Evolutionary conservation across 2,113 vertebrate species (phyloP).

Genomic region (Brienomyrus longianalis): DNA sequence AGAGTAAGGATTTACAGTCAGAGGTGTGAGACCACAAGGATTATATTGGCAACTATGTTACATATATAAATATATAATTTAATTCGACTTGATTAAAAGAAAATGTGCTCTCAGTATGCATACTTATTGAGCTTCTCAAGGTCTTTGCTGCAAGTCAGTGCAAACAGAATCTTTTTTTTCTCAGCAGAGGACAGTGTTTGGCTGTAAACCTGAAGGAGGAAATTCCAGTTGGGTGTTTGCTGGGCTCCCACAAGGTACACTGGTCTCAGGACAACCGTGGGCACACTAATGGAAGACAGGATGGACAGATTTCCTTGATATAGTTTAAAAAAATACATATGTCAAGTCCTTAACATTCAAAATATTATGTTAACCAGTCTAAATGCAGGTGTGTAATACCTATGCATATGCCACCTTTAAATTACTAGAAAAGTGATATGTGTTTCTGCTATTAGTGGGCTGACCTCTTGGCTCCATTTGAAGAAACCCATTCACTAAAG

Average conservation of each 20-base stretch:
- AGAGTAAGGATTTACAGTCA: neutral
- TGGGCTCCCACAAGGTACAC: constrained; percentile 29
- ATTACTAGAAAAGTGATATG: neutral
- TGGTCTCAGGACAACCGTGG: constrained; percentile 29
- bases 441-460: neutral
- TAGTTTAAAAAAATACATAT: neutral
- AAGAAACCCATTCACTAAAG: constrained; percentile 34
- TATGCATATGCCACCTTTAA: neutral
- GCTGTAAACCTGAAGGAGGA: constrained; percentile 30
- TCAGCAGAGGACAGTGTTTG: constrained; percentile 28
- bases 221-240: constrained; percentile 34
- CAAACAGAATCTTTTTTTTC: constrained; percentile 35
- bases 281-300: constrained; percentile 22
- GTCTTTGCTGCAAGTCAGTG: constrained; percentile 31
- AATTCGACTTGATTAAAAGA: neutral
- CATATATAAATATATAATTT: neutral
- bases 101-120: neutral
- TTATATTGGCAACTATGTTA: neutral
- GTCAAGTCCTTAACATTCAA: neutral
- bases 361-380: neutral
- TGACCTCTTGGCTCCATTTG: constrained; percentile 37
- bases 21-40: neutral
- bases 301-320: neutral
- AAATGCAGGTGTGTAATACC: neutral
- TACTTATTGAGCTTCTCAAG: constrained; percentile 31